Evolutionary conservation across 1,140 invertebrate species (phyloP).

Genomic region (Drosophila nannoptera): DNA sequence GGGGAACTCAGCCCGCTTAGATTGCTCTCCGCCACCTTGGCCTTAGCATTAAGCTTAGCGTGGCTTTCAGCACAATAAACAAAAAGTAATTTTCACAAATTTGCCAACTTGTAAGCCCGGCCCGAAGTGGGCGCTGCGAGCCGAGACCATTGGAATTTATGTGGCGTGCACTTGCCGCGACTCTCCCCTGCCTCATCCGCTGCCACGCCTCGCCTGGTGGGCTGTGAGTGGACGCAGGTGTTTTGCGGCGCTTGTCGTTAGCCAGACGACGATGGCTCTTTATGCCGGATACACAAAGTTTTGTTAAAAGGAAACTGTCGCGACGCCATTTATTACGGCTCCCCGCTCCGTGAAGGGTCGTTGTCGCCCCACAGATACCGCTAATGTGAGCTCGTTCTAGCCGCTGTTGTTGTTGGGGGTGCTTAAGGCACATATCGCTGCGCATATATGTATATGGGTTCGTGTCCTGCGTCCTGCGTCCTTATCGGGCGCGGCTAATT

Average conservation of each 20-base stretch:
- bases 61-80: conserved; percentile 75
- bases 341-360: conserved; percentile 66
- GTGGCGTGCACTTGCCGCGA: conserved; percentile 57
- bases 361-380: conserved; percentile 70
- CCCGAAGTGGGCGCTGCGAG: conserved; percentile 44
- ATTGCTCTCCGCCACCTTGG: conserved; percentile 39
- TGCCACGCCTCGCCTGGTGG: neutral
- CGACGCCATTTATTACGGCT: conserved; percentile 78
- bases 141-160: conserved; percentile 73
- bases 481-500: conserved; percentile 61
- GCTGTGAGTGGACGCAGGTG: conserved; percentile 77
- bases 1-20: no score
- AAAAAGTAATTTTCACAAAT: conserved; percentile 79
- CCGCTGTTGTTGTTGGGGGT: conserved; percentile 19
- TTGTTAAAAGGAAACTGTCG: conserved; percentile 76
- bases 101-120: conserved; percentile 77
- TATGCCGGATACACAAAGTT: conserved; percentile 61
- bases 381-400: conserved; percentile 42
- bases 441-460: conserved; percentile 14
- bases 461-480: conserved; percentile 12
- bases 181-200: neutral
- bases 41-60: conserved; percentile 69
- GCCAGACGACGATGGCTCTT: conserved; percentile 59
- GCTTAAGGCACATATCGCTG: conserved; percentile 27
- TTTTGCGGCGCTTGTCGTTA: conserved; percentile 46